A percentile compares a stretch with the other conserved stretches of the same genome.
These are phyloP conservation scores for Pharmacophagus antenor DNA, from an alignment of 2,888 invertebrate species.

Conservation along the genomic window DNA sequence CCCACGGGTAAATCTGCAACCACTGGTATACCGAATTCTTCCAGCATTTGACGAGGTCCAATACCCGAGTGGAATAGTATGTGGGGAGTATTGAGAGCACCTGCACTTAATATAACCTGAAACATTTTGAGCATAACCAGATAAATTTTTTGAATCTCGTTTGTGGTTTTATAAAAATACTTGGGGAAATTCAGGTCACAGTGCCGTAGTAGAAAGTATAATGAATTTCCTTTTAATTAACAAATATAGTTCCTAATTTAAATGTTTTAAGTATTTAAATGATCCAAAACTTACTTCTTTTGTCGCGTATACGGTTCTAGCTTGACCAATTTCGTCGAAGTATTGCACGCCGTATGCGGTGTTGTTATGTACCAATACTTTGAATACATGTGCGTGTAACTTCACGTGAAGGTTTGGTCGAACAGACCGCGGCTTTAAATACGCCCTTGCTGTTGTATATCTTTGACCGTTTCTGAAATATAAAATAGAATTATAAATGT, in stretches of 20 bases:
- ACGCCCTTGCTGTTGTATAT: slow-evolving; percentile 81
- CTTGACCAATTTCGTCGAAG: slow-evolving; percentile 56
- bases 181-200: too few species aligned
- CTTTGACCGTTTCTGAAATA: slow-evolving; percentile 79
- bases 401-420: slow-evolving; percentile 80
- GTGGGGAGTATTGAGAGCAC: slow-evolving; percentile 83
- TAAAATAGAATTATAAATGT: too few species aligned
- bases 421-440: slow-evolving; percentile 57
- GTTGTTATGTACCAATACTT: slow-evolving; percentile 66
- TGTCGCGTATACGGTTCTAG: slow-evolving; percentile 59
- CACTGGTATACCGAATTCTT: slow-evolving; percentile 72
- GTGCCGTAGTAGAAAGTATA: too few species aligned
- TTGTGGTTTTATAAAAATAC: too few species aligned
- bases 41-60: slow-evolving; percentile 79
- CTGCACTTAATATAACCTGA: slow-evolving; percentile 81
- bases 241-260: too few species aligned
- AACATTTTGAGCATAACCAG: slow-evolving; percentile 32
- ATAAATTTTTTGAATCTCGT: neutral
- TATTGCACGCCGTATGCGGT: slow-evolving; percentile 80
- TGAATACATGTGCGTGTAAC: slow-evolving; percentile 80
- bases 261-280: too few species aligned
- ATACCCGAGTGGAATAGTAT: slow-evolving; percentile 83
- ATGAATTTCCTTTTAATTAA: too few species aligned
- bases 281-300: slow-evolving; percentile 70
- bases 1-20: slow-evolving; percentile 84